phyloP scores from a whole-genome alignment of 1,140 invertebrate genomes.

The Planococcus citri region DNA sequence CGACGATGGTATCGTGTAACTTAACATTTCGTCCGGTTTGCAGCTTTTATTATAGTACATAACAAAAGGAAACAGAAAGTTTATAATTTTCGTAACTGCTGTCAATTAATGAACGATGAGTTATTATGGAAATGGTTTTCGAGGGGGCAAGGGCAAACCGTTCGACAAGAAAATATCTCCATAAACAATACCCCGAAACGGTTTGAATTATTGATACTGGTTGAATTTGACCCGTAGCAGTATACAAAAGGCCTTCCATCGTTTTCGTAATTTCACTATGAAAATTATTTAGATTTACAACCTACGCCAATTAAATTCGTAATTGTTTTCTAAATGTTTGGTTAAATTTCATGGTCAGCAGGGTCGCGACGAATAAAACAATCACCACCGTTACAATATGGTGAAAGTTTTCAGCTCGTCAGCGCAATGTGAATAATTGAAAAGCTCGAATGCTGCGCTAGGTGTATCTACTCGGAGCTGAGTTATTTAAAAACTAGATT shows the following conservation, averaged over 20 bases:
- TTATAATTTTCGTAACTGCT: not conserved
- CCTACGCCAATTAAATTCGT: not conserved
- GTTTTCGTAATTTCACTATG: not conserved
- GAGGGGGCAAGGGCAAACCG: no score
- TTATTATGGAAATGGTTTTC: not conserved
- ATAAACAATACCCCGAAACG: not conserved
- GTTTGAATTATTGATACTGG: not conserved
- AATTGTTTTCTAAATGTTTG: not conserved
- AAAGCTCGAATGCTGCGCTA: no score
- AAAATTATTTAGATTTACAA: not conserved
- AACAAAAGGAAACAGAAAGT: not conserved
- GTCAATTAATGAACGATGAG: constrained; percentile 3
- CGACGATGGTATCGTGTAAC: no score
- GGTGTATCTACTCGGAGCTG: no score
- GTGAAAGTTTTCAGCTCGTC: no score
- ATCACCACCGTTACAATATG: no score
- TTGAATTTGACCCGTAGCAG: not conserved
- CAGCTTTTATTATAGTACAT: no score
- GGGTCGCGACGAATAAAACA: no score
- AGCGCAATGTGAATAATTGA: no score
- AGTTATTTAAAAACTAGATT: no score
- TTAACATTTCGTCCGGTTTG: no score
- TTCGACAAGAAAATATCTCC: not conserved
- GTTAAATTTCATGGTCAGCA: not conserved
- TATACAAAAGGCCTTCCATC: not conserved